Evolutionary conservation across 2,797 vertebrate genomes (phyloP), one percentile per base, ranked within the genome.

Genomic region (Cheirogaleus major): DNA sequence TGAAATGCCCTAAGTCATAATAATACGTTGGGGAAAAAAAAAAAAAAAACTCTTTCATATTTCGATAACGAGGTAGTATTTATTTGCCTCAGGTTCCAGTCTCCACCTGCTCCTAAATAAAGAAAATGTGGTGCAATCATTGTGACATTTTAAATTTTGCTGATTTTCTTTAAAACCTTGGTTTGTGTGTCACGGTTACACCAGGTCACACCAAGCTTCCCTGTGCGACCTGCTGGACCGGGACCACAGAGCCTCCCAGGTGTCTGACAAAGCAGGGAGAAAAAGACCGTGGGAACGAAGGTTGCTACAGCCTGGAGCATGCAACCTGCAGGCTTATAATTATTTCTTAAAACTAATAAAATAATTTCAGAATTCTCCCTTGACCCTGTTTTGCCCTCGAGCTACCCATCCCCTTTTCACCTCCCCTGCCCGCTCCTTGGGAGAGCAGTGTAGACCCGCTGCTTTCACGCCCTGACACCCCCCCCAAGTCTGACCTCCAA

Each of bases 1-100:
- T 97, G 93, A 97, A 98, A 95, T 92, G 92, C 84, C 93, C 96
- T 89, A 95, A 98, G 63, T 97, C 23, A 65, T 96, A 97, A 95
- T 93, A 98, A 97, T 92, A 96, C 88, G 92, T 90, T 73, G 45
- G 45, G 45, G n/a, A n/a, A n/a, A 2, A 7, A 55, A 63, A 78
- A 97, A 91, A 95, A 92, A 82, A 89, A 88, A 11, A 1, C 20
- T 96, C 78, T 96, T 98, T 98, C 96, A 35, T 92, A 97, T 95
- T 76, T 92, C 50, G 96, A 96, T 91, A 79, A 96, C 87, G 91
- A 59, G 43, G 59, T 97, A 15, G 41, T 76, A 79, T 80, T 89
- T 95, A 89, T 96, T 96, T 95, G 87, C 72, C 96, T 43, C 48
- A 88, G 79, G 96, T 95, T 86, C 23, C 52, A 97, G 73, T 43